phyloP scores from a whole-genome alignment of 1,140 invertebrate genomes.

The Aporrectodea caliginosa region DNA sequence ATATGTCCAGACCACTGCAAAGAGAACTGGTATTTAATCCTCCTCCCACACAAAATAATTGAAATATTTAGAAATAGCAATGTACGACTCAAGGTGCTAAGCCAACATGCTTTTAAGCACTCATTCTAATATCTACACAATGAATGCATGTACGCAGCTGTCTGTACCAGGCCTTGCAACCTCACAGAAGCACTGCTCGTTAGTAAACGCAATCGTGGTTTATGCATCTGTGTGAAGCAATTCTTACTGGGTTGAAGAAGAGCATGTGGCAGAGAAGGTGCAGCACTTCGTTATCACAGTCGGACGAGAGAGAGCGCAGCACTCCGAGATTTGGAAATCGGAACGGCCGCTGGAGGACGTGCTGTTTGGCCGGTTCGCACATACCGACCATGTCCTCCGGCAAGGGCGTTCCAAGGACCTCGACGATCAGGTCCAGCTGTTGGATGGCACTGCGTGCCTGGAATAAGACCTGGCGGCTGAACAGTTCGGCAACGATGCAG shows the following conservation, averaged over 20 bases:
- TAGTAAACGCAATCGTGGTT: too few species aligned
- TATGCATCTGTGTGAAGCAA: too few species aligned
- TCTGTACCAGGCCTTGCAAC: too few species aligned
- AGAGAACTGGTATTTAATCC: too few species aligned
- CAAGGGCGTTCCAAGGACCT: slow-evolving; percentile 88
- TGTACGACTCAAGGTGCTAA: too few species aligned
- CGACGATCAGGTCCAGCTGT: slow-evolving; percentile 94
- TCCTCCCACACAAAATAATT: too few species aligned
- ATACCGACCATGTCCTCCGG: slow-evolving; percentile 92
- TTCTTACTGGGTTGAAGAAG: slow-evolving; percentile 90
- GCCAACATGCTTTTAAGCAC: too few species aligned
- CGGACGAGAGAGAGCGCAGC: slow-evolving; percentile 83
- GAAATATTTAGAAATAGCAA: too few species aligned
- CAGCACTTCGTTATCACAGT: slow-evolving; percentile 94
- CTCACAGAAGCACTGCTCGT: too few species aligned
- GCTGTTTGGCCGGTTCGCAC: slow-evolving; percentile 88
- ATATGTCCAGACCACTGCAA: too few species aligned
- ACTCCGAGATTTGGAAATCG: slow-evolving; percentile 84
- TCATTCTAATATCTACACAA: too few species aligned
- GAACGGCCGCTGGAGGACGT: slow-evolving; percentile 82
- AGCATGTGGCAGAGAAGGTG: slow-evolving; percentile 97
- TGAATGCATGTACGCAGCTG: too few species aligned
- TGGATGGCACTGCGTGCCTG: slow-evolving; percentile 91
- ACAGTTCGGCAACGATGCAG: slow-evolving; percentile 33
- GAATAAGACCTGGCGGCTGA: slow-evolving; percentile 92